Evolutionary conservation across 2,113 vertebrate genomes (phyloP), one percentile per base, ranked within the genome.

Genomic region (Bufo bufo): DNA sequence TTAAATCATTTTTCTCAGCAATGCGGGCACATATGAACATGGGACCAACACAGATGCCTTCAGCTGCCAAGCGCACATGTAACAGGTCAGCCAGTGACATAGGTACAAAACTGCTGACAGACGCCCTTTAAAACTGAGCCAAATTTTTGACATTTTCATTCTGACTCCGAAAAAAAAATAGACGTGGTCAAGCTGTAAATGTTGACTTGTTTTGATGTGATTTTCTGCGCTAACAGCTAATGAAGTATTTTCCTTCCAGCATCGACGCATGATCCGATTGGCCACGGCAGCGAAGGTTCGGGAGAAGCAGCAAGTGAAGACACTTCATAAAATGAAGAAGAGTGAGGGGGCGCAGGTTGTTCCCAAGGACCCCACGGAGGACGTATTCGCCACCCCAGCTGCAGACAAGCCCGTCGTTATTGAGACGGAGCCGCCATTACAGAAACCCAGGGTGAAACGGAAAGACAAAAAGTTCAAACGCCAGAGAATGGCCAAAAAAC

Each of bases 241-340:
- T 58, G 11, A 58, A 10, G 56, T 58, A 4, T 79, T 33, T 14
- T 56, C 52, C 52, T 78, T 90, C 78, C 75, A 99, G 98, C 96
- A 97, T 91, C 96, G 98, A 3, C 94, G 96, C 13, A 69, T 96
- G 87, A 0, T 97, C 80, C 95, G 96, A 61, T 90, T 96, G 84
- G 94, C 96, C 45, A 94, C 96, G 7, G 97, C 97, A 0, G 96
- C 97, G 77, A 96, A 95, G 87, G 94, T 97, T 66, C 95, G 90
- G 79, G 97, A 99, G 92, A 97, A 95, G 87, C 97, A 98, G 91
- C 95, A 97, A 92, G 95, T 99, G 91, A 99, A 97, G 91, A 95
- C 98, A 47, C 86, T 96, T 14, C 96, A 96, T 87, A 97, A 95
- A 90, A 66, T 94, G 14, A 97, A 95, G 94, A 96, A 92, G 91